phyloP scores from a whole-genome alignment of 2,113 vertebrate species.

The Saiga tatarica region DNA sequence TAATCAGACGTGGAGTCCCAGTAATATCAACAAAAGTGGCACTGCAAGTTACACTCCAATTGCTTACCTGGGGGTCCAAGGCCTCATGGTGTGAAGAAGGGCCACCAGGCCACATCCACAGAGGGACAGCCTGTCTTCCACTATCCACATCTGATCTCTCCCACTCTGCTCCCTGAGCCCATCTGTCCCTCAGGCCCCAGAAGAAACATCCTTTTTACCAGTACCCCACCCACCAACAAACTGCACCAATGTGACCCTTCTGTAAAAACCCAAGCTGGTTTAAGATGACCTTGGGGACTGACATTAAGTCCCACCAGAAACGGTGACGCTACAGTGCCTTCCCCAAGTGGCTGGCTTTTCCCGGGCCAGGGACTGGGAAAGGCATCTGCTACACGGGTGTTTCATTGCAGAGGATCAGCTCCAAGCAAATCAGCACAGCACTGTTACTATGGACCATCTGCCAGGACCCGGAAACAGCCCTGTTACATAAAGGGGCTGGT shows the following conservation, averaged over 20 bases:
- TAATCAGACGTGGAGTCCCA: not conserved
- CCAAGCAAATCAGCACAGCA: constrained; percentile 68
- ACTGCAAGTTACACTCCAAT: not conserved
- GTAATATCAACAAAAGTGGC: not conserved
- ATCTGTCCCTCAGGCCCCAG: not conserved
- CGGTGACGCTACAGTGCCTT: not conserved
- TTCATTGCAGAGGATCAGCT: constrained; percentile 63
- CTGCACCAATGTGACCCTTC: not conserved
- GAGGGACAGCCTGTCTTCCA: not conserved
- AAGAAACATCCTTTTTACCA: not conserved
- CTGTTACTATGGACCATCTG: constrained; percentile 73
- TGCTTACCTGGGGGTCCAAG: not conserved
- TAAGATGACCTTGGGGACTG: not conserved
- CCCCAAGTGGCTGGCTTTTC: not conserved
- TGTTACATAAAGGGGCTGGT: constrained; percentile 68
- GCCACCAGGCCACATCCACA: not conserved
- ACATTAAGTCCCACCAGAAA: not conserved
- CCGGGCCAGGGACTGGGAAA: not conserved
- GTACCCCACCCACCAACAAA: not conserved
- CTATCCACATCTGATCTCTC: not conserved
- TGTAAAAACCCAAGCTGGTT: not conserved
- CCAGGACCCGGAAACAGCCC: constrained; percentile 72
- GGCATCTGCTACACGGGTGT: constrained; percentile 59
- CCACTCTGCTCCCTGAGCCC: not conserved
- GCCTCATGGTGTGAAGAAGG: not conserved